phyloP scores from a whole-genome alignment of 2,113 vertebrate species.

The Phalacrocorax aristotelis region DNA sequence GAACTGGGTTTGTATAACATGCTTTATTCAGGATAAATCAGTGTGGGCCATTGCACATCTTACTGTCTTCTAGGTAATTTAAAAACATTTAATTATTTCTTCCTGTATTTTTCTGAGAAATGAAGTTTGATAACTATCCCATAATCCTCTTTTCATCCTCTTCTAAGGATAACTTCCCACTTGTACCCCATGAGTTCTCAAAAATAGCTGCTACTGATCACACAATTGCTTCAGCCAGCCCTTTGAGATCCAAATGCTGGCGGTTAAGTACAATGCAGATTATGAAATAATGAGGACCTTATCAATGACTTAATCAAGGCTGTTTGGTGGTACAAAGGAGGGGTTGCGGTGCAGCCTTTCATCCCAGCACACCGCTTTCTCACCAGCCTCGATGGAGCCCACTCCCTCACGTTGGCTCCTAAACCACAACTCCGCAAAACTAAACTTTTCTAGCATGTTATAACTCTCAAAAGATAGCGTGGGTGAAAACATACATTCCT shows the following conservation, averaged over 20 bases:
- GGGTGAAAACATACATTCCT: conserved; percentile 42
- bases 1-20: not conserved
- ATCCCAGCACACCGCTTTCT: not conserved
- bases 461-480: conserved; percentile 34
- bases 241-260: not conserved
- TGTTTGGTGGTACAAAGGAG: not conserved
- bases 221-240: not conserved
- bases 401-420: not conserved
- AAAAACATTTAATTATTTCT: not conserved
- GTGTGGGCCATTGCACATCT: accelerated
- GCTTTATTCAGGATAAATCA: not conserved
- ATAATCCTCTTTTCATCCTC: not conserved
- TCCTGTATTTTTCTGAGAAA: not conserved
- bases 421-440: conserved; percentile 11
- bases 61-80: not conserved
- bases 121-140: not conserved
- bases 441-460: conserved; percentile 18
- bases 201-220: not conserved
- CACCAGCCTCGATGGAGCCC: not conserved
- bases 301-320: not conserved
- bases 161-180: not conserved
- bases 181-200: not conserved
- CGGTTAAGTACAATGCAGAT: not conserved
- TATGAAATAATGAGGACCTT: not conserved
- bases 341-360: not conserved